Conservation (phyloP, 2,888 invertebrate species). For the Crepidodera aurea region DNA sequence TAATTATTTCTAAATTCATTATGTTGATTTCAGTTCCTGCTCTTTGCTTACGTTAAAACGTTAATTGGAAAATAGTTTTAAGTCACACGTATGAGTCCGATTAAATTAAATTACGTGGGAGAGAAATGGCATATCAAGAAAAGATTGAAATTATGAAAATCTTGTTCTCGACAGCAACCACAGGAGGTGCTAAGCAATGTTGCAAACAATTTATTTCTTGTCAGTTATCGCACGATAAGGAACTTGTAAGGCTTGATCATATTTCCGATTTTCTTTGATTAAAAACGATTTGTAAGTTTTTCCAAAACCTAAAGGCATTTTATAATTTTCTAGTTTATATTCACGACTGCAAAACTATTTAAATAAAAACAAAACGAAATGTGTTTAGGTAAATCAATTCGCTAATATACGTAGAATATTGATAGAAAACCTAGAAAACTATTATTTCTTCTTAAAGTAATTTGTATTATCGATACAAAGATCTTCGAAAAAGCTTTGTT, state of each 20-base stretch:
- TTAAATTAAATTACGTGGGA: conserved; percentile 23
- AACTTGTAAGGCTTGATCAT: conserved; percentile 1
- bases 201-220: conserved; percentile 24
- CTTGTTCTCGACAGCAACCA: conserved; percentile 5
- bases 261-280: conserved; percentile 4
- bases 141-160: conserved; percentile 23
- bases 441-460: too few species aligned
- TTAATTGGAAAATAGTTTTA: conserved; percentile 4
- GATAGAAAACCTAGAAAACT: too few species aligned
- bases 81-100: not conserved
- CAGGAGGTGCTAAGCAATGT: conserved; percentile 19
- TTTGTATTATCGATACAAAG: too few species aligned
- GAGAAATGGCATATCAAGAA: conserved; percentile 7
- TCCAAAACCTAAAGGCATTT: too few species aligned
- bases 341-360: too few species aligned
- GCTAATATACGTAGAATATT: too few species aligned
- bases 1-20: not conserved
- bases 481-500: too few species aligned
- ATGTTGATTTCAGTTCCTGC: not conserved
- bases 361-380: too few species aligned
- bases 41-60: not conserved
- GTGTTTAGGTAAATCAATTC: too few species aligned
- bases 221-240: conserved; percentile 12
- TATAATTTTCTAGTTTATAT: too few species aligned
- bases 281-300: too few species aligned